Conservation (phyloP, 2,888 invertebrate species). For the Apodemia mormo region DNA sequence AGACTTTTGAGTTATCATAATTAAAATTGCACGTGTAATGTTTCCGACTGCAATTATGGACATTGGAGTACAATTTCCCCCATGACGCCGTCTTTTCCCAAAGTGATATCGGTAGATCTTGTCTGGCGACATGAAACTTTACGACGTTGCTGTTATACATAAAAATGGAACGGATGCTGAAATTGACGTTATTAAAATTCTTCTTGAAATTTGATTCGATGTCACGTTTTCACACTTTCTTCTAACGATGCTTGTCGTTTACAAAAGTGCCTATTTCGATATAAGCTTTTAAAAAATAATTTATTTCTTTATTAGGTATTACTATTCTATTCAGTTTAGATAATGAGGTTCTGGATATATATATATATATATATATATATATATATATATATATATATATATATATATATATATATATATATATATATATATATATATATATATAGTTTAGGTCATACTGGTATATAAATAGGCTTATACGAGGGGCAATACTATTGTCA, state of each 20-base stretch:
- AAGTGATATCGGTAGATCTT: slow-evolving; percentile 50
- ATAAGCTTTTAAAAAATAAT: neutral
- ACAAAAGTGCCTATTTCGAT: slow-evolving; percentile 43
- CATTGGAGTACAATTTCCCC: slow-evolving; percentile 51
- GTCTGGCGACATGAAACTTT: slow-evolving; percentile 49
- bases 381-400: no score
- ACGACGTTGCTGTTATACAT: slow-evolving; percentile 41
- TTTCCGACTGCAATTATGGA: neutral
- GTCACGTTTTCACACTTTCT: slow-evolving; percentile 63
- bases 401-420: no score
- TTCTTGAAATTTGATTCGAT: slow-evolving; percentile 54
- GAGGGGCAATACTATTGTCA: no score
- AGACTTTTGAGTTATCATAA: no score
- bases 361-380: no score
- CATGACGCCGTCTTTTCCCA: slow-evolving; percentile 47
- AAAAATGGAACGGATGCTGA: slow-evolving; percentile 39
- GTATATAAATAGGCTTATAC: no score
- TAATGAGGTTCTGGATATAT: no score
- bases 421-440: no score
- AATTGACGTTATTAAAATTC: slow-evolving; percentile 39
- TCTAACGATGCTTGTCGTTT: slow-evolving; percentile 58
- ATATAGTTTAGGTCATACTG: no score
- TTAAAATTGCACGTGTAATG: no score
- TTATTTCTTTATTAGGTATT: no score
- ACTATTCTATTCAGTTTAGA: no score